Conservation (phyloP, 2,113 vertebrate species). For the Baryphthengus martii region DNA sequence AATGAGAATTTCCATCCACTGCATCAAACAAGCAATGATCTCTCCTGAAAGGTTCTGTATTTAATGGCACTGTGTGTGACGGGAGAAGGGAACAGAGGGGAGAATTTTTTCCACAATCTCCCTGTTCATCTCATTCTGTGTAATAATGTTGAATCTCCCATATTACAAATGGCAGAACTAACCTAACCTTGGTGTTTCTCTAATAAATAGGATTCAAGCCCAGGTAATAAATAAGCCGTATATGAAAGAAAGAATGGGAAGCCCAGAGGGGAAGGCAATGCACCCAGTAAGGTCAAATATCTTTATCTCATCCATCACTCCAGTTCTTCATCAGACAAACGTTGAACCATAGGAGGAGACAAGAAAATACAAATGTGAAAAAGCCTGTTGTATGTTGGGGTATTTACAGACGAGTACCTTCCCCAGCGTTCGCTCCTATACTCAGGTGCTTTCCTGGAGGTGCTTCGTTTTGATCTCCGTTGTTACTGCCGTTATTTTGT, state of each 20-base stretch:
- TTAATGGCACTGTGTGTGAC: neutral
- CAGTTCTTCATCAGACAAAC: neutral
- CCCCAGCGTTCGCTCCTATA: neutral
- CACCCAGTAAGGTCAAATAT: neutral
- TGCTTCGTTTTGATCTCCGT: neutral
- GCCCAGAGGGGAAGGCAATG: neutral
- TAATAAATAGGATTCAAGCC: neutral
- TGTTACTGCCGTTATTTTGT: neutral
- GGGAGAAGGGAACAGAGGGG: neutral
- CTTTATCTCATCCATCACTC: neutral
- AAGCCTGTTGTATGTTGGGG: neutral
- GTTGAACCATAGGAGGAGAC: neutral
- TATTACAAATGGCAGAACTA: constrained; percentile 1
- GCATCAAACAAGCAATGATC: constrained; percentile 46
- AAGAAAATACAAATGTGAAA: neutral
- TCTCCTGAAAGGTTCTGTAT: constrained; percentile 27
- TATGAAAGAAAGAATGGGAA: neutral
- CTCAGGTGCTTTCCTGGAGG: neutral
- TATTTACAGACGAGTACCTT: neutral
- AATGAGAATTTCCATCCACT: constrained; percentile 59
- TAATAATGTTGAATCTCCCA: neutral
- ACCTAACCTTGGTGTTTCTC: neutral
- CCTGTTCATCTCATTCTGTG: neutral
- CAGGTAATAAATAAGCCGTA: neutral
- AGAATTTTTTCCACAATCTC: neutral